These are phyloP conservation scores for Conus ventricosus DNA, from an alignment of 1,140 invertebrate species.

Conservation along the genomic window DNA sequence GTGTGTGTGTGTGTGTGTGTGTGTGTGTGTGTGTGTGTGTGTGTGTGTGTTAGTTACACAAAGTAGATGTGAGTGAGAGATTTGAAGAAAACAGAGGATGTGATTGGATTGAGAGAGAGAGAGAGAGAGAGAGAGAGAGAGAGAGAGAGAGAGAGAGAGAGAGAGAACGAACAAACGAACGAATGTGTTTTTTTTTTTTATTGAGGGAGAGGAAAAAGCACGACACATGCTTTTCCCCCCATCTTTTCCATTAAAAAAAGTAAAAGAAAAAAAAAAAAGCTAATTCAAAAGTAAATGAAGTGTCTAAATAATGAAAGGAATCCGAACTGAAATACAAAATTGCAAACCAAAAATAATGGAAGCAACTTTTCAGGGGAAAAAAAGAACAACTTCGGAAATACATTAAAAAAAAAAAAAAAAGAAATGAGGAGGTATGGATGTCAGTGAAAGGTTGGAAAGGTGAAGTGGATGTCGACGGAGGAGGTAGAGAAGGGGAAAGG, in stretches of 20 bases:
- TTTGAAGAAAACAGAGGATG: background rate
- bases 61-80: background rate
- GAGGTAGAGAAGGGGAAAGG: background rate
- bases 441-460: background rate
- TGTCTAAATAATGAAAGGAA: too few species aligned
- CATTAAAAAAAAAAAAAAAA: too few species aligned
- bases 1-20: background rate
- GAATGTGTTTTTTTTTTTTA: background rate
- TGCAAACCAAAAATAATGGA: too few species aligned
- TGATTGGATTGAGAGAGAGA: constrained; percentile 2
- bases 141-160: constrained; percentile 17
- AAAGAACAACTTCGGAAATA: too few species aligned
- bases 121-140: background rate
- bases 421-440: background rate
- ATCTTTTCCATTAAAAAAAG: too few species aligned
- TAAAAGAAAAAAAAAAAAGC: too few species aligned
- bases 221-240: too few species aligned
- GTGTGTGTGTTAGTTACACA: background rate
- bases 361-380: too few species aligned
- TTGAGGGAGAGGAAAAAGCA: too few species aligned
- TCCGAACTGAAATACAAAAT: too few species aligned
- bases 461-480: background rate
- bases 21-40: constrained; percentile 15
- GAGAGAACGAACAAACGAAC: background rate
- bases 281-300: too few species aligned